Evolutionary conservation across 2,113 vertebrate species (phyloP), one percentile per base, ranked within the genome.

Genomic region (Aix galericulata): DNA sequence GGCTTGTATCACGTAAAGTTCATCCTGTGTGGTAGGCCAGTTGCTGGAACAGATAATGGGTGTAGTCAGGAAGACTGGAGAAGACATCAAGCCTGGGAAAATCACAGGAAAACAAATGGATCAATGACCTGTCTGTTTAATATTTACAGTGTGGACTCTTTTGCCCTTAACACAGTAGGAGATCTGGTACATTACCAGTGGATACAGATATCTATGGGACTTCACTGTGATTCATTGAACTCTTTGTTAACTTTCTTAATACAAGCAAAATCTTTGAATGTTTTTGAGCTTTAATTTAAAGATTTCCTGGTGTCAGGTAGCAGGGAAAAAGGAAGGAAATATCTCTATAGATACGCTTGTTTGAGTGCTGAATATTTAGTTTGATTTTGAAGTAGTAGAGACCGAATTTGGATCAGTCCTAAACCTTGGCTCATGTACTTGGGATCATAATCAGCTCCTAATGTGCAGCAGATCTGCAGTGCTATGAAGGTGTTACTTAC

Each of bases 11-110:
- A 5, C 7, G 21, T 72, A 67, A 81, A 81, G 89, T 72, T 81
- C 72, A 52, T 88, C 42, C 42, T 75, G 40, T 84, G 89, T 0
- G 48, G 94, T 77, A 92, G 67, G 56, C 60, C 22, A 89, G 8
- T 77, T 89, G 6, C 82, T 89, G 88, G 83, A 91, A 83, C 31
- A 86, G 53, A 72, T 75, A 50, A 56, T 74, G 74, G 29, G 90
- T 88, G 77, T 89, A 85, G 81, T 74, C 77, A 80, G 78, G 82
- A 92, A 73, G 75, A 55, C 38, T 48, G 56, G 60, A 86, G 42
- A 88, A 86, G 52, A 34, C 55, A 80, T 74, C 27, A 88, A 46
- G 75, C 27, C 63, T 89, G 85, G 71, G 90, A 91, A 94, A 94
- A 71, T 88, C 64, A 55, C 21, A 44, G 32, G 60, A 69, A 80